Evolutionary conservation across 2,797 vertebrate genomes (phyloP).

Genomic region (Cryptoprocta ferox): DNA sequence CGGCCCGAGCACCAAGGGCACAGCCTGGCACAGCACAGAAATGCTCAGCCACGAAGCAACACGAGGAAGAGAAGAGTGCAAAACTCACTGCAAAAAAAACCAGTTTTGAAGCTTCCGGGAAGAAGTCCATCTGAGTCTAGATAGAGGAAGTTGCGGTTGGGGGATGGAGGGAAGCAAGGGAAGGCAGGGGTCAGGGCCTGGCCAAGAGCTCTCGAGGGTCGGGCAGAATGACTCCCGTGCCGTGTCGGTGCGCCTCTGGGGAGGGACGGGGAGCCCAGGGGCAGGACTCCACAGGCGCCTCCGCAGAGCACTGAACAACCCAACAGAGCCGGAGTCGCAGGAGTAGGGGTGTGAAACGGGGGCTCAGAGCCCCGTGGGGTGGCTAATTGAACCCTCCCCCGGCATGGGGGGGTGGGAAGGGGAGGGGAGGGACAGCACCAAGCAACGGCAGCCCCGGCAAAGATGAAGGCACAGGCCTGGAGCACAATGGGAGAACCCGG

Average conservation of each 20-base stretch:
- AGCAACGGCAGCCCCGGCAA: too few species aligned
- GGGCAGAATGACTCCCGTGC: neutral
- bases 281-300: neutral
- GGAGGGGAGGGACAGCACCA: neutral
- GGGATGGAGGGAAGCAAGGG: neutral
- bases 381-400: neutral
- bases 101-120: neutral
- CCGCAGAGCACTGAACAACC: neutral
- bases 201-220: neutral
- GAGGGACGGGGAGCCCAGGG: neutral
- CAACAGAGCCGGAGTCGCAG: neutral
- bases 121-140: neutral
- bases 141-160: neutral
- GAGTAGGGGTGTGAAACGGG: neutral
- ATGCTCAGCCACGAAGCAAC: neutral
- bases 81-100: neutral
- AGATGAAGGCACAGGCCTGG: neutral
- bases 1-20: neutral
- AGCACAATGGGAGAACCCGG: neutral
- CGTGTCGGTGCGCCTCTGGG: accelerated
- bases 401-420: neutral
- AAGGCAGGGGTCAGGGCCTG: neutral
- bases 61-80: neutral
- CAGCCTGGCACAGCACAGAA: neutral
- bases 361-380: neutral